A percentile compares a stretch with the other conserved stretches of the same genome.
phyloP scores from a whole-genome alignment of 2,113 vertebrate species.

The Mesitornis unicolor region DNA sequence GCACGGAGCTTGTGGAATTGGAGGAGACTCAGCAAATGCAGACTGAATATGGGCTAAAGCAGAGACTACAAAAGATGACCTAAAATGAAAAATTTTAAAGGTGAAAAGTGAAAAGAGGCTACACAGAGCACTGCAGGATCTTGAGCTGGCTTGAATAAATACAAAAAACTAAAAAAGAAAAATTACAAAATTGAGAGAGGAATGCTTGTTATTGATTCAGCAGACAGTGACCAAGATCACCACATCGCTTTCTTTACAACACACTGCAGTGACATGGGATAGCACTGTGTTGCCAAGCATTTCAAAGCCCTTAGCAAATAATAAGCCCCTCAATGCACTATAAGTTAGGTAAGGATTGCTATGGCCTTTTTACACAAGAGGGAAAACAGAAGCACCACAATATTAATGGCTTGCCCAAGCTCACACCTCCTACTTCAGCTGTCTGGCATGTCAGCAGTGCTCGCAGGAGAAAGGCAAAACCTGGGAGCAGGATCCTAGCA shows the following conservation, averaged over 20 bases:
- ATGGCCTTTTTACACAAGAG: background rate
- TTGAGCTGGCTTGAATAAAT: background rate
- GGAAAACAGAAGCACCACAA: background rate
- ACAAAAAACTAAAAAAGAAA: no score
- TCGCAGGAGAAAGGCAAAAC: background rate
- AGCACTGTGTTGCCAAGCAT: background rate
- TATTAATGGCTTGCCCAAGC: background rate
- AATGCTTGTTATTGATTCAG: background rate
- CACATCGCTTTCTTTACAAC: background rate
- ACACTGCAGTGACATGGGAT: background rate
- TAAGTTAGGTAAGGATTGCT: background rate
- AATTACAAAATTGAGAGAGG: background rate
- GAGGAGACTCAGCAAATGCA: background rate
- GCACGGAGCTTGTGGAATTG: background rate
- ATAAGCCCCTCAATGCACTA: background rate
- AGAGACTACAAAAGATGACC: background rate
- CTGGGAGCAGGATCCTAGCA: background rate
- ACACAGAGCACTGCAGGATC: background rate
- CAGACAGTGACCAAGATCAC: background rate
- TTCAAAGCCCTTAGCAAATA: background rate
- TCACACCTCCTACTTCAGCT: constrained; percentile 5
- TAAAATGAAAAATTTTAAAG: background rate
- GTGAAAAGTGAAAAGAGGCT: background rate
- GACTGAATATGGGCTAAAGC: background rate
- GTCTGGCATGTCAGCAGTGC: background rate